These are phyloP conservation scores for Brevimyrus niger DNA, from an alignment of 2,113 vertebrate genomes.

Conservation along the genomic window DNA sequence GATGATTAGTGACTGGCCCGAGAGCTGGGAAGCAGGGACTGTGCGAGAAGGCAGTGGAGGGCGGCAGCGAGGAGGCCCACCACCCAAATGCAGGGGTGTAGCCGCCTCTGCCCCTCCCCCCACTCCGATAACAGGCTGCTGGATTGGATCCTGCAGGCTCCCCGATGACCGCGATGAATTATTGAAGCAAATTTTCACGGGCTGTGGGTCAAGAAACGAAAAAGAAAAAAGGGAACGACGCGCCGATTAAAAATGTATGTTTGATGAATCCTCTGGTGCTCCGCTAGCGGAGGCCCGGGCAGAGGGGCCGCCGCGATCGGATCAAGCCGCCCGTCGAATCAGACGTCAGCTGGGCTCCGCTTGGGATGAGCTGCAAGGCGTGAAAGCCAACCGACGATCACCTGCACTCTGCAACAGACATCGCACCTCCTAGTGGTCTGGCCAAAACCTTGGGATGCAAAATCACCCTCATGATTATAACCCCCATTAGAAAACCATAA, in stretches of 20 bases:
- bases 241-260: slow-evolving; percentile 66
- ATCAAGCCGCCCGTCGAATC: slow-evolving; percentile 29
- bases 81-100: neutral
- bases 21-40: too few species aligned
- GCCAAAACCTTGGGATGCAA: slow-evolving; percentile 35
- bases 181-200: slow-evolving; percentile 64
- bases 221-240: slow-evolving; percentile 29
- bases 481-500: slow-evolving; percentile 42
- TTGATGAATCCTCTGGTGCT: slow-evolving; percentile 54
- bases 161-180: slow-evolving; percentile 55
- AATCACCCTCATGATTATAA: slow-evolving; percentile 37
- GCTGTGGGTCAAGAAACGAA: slow-evolving; percentile 60
- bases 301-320: slow-evolving; percentile 39
- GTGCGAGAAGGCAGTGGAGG: too few species aligned
- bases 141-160: slow-evolving; percentile 3
- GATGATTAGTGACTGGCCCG: neutral
- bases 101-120: neutral
- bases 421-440: slow-evolving; percentile 19
- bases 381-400: neutral
- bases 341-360: slow-evolving; percentile 21
- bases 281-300: slow-evolving; percentile 40
- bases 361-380: neutral
- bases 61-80: too few species aligned
- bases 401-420: slow-evolving; percentile 12
- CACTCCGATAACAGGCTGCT: neutral